phyloP scores from a whole-genome alignment of 1,140 invertebrate genomes.

The Lamellibrachia luymesi region DNA sequence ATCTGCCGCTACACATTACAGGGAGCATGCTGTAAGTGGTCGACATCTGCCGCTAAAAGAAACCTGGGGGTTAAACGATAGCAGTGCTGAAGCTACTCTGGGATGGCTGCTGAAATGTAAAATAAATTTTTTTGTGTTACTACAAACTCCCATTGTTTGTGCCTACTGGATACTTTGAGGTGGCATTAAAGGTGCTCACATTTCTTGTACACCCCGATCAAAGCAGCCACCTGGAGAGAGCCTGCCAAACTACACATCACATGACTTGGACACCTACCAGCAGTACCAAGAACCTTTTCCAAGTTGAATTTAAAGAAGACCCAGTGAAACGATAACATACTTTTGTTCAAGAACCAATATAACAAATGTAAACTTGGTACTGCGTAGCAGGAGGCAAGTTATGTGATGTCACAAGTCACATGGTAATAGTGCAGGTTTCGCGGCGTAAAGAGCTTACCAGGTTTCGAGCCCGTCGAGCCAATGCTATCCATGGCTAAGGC shows the following conservation, averaged over 20 bases:
- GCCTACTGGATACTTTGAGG: too few relatives aligned
- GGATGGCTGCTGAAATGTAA: background rate
- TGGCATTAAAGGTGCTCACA: background rate
- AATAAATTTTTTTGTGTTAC: background rate
- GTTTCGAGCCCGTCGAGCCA: constrained; percentile 55
- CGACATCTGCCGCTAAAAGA: background rate
- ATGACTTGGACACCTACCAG: background rate
- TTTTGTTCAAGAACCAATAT: background rate
- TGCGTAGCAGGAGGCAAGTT: background rate
- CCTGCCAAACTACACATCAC: background rate
- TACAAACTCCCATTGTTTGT: background rate
- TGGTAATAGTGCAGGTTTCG: background rate
- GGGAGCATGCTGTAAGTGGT: background rate
- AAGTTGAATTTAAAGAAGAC: background rate
- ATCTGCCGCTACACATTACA: background rate
- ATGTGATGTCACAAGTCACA: background rate
- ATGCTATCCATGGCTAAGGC: constrained; percentile 90
- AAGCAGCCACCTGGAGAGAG: background rate
- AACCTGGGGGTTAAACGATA: background rate
- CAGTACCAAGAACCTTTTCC: background rate
- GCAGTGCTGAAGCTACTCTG: background rate
- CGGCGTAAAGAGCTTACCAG: background rate
- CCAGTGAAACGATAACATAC: background rate
- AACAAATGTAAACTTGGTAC: background rate
- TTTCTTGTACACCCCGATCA: background rate